Evolutionary conservation across 2,888 invertebrate species (phyloP).

Genomic region (Laspeyria flexula): DNA sequence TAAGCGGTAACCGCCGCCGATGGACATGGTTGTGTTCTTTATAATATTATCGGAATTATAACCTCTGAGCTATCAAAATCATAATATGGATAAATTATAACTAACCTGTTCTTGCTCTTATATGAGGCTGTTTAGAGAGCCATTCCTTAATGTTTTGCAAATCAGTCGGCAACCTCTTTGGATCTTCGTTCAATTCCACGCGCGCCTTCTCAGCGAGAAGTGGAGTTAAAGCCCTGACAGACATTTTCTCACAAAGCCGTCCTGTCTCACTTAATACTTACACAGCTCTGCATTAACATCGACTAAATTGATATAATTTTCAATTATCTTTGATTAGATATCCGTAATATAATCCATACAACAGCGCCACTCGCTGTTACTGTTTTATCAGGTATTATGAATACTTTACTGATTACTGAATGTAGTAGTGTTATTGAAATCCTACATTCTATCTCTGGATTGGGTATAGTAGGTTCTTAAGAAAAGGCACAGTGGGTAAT

Average conservation of each 20-base stretch:
- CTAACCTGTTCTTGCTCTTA: conserved; percentile 67
- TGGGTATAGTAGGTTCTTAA: too few relatives aligned
- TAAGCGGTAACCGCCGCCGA: too few relatives aligned
- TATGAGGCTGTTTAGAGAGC: conserved; percentile 83
- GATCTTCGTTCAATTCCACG: conserved; percentile 82
- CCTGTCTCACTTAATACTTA: neutral
- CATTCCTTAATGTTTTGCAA: conserved; percentile 82
- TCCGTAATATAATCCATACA: neutral
- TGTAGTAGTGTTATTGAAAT: too few relatives aligned
- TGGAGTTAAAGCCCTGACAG: conserved; percentile 54
- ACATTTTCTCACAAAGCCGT: conserved; percentile 37
- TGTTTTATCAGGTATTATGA: neutral
- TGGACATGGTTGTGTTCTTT: too few relatives aligned
- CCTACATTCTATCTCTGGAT: too few relatives aligned
- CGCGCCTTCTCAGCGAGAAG: conserved; percentile 70
- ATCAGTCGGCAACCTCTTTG: conserved; percentile 70
- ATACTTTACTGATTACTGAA: too few relatives aligned
- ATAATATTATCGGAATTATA: too few relatives aligned
- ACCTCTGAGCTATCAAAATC: too few relatives aligned
- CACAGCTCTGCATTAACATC: neutral
- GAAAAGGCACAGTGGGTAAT: too few relatives aligned
- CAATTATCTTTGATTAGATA: neutral
- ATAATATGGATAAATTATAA: neutral
- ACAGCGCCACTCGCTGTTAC: neutral
- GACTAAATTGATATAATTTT: neutral